A percentile compares a stretch with the other conserved stretches of the same genome.
These are phyloP conservation scores for Callipepla squamata DNA, from an alignment of 2,113 vertebrate species.

Conservation along the genomic window DNA sequence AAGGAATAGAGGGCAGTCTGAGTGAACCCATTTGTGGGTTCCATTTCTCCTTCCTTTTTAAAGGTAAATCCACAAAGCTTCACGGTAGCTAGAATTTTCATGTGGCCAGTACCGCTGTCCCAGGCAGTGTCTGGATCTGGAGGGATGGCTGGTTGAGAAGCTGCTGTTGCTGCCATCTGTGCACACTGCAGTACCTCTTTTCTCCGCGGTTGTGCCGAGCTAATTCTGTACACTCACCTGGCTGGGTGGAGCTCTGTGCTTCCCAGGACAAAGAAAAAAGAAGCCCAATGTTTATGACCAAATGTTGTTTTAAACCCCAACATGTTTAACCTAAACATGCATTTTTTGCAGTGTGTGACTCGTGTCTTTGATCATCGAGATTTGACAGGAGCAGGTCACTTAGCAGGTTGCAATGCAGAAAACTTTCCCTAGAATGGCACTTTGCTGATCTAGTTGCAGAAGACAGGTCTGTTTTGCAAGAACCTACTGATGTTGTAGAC, in stretches of 20 bases:
- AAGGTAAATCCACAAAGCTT: background rate
- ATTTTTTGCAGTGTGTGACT: background rate
- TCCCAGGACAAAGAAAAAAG: background rate
- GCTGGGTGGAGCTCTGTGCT: background rate
- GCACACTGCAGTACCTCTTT: background rate
- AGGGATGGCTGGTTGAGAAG: background rate
- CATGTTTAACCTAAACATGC: slow-evolving; percentile 3
- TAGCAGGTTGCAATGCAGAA: background rate
- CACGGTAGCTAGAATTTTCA: background rate
- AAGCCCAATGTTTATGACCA: background rate
- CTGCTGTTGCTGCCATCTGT: background rate
- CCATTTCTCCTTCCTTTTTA: background rate
- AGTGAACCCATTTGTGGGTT: background rate
- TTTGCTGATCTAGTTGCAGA: background rate
- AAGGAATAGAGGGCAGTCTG: background rate
- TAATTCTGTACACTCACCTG: background rate
- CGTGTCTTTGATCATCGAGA: background rate
- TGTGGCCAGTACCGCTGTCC: background rate
- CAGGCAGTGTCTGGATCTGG: background rate
- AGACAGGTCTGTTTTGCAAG: background rate
- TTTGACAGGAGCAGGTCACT: background rate
- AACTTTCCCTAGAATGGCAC: background rate
- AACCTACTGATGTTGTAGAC: background rate
- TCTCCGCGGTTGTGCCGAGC: background rate
- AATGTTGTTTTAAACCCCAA: background rate